These are phyloP conservation scores for Nanger granti DNA, from an alignment of 2,113 vertebrate genomes.

Conservation along the genomic window DNA sequence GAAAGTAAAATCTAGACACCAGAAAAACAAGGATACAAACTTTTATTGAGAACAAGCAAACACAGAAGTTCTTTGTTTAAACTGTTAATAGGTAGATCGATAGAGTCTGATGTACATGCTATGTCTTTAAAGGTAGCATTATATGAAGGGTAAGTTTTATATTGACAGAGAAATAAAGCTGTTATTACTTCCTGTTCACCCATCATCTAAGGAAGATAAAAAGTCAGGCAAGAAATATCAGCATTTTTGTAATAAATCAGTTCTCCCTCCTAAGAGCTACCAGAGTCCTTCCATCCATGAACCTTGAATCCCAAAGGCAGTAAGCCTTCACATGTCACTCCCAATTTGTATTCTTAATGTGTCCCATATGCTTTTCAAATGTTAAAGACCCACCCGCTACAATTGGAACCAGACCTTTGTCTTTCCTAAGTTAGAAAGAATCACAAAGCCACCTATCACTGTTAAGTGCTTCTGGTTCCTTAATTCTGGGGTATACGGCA, in stretches of 20 bases:
- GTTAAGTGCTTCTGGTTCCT: neutral
- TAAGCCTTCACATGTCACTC: neutral
- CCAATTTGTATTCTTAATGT: neutral
- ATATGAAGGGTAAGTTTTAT: slow-evolving; percentile 30
- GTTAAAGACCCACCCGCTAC: neutral
- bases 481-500: neutral
- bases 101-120: neutral
- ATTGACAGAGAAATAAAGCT: slow-evolving; percentile 27
- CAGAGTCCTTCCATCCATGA: neutral
- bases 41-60: slow-evolving; percentile 28
- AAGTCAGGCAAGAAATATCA: slow-evolving; percentile 6
- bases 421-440: neutral
- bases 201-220: neutral
- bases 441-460: neutral
- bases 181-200: slow-evolving; percentile 11
- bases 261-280: neutral
- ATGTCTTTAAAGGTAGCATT: slow-evolving; percentile 5
- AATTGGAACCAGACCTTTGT: neutral
- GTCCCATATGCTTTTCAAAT: neutral
- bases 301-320: neutral
- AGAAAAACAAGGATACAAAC: slow-evolving; percentile 10
- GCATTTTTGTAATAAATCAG: neutral
- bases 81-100: neutral
- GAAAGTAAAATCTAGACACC: slow-evolving; percentile 4
- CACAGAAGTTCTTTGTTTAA: slow-evolving; percentile 33